Conservation (phyloP, 2,113 vertebrate species). For the Toxotes chatareus region DNA sequence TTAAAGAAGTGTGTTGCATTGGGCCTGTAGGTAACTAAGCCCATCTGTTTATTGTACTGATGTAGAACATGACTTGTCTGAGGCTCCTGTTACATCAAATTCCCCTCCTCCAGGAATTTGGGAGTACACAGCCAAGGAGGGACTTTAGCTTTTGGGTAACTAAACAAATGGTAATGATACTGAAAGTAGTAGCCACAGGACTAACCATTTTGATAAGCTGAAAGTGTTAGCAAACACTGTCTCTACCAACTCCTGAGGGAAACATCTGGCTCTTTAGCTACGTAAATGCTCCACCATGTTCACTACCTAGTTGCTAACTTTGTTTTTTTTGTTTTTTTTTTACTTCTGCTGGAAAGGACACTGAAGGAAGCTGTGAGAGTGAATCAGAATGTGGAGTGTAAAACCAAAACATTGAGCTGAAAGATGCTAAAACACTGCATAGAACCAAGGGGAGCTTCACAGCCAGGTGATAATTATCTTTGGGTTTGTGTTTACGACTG, state of each 20-base stretch:
- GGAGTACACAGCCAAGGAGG: too few relatives aligned
- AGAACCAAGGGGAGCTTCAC: not conserved
- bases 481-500: not conserved
- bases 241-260: not conserved
- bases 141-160: too few relatives aligned
- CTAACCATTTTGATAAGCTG: too few relatives aligned
- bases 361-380: too few relatives aligned
- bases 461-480: not conserved
- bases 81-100: not conserved
- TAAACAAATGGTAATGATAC: too few relatives aligned
- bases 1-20: not conserved
- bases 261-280: not conserved
- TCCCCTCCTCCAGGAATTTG: too few relatives aligned
- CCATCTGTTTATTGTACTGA: not conserved
- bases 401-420: slow-evolving; percentile 5
- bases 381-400: not conserved
- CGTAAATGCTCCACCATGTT: not conserved
- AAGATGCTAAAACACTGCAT: not conserved
- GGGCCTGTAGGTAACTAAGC: not conserved
- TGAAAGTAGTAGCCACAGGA: too few relatives aligned
- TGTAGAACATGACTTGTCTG: not conserved
- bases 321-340: not conserved
- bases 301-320: not conserved
- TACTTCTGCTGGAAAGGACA: not conserved
- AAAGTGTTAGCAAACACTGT: not conserved